Evolutionary conservation across 2,113 vertebrate genomes (phyloP).

Genomic region (Pseudois nayaur): DNA sequence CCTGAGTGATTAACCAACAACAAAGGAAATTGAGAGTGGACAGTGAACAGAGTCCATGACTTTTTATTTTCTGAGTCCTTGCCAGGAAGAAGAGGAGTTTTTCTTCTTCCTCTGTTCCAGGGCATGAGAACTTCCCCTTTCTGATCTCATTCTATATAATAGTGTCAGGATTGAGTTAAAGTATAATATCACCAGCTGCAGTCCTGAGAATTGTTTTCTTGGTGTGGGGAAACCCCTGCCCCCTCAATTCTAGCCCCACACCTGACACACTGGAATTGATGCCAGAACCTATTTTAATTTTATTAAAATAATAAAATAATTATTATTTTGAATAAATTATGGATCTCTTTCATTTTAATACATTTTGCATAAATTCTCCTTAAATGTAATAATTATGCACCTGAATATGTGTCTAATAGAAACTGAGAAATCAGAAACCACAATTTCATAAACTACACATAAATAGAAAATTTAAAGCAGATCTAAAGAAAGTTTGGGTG

Average conservation of each 20-base stretch:
- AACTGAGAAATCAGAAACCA: conserved; percentile 66
- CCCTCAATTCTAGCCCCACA: neutral
- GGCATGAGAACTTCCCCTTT: neutral
- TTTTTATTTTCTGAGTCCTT: neutral
- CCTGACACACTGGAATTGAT: neutral
- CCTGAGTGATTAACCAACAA: neutral
- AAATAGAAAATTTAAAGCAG: conserved; percentile 61
- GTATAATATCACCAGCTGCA: too few relatives aligned
- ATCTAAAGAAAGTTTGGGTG: conserved; percentile 29
- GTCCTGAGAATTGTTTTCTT: neutral
- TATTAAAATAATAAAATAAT: neutral
- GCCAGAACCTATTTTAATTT: neutral
- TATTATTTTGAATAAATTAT: neutral
- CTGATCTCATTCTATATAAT: neutral
- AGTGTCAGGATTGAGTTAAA: neutral
- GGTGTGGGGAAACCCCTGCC: too few relatives aligned
- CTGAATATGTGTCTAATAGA: conserved; percentile 68
- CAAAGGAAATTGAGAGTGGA: neutral
- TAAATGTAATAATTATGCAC: conserved; percentile 56
- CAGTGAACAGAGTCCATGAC: neutral
- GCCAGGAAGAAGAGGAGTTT: neutral
- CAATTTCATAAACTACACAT: conserved; percentile 45
- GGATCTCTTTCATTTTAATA: neutral
- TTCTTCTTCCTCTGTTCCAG: neutral
- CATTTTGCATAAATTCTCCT: neutral